These are phyloP conservation scores for Torymus tubicola DNA, from an alignment of 2,888 invertebrate genomes.

Conservation along the genomic window DNA sequence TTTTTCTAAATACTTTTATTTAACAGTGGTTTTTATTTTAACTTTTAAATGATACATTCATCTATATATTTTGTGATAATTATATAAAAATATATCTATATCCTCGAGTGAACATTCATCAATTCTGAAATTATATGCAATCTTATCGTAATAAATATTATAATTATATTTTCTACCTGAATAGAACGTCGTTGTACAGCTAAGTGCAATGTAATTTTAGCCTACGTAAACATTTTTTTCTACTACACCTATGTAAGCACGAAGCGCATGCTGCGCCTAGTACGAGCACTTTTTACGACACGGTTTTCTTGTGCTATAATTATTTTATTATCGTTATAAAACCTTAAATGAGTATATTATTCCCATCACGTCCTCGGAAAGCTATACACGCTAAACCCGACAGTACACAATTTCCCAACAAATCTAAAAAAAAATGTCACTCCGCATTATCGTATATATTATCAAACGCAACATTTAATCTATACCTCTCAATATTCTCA, in stretches of 20 bases:
- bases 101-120: no score
- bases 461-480: background rate
- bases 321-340: constrained; percentile 41
- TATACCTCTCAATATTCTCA: background rate
- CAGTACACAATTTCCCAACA: background rate
- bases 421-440: background rate
- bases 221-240: constrained; percentile 18
- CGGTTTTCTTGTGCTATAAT: constrained; percentile 40
- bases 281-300: constrained; percentile 10
- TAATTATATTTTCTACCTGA: no score
- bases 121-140: no score
- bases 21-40: no score
- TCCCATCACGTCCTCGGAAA: background rate
- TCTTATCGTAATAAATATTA: no score
- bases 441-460: no score
- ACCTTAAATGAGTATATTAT: constrained; percentile 20
- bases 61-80: no score
- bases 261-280: background rate
- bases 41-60: no score
- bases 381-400: background rate
- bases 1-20: no score
- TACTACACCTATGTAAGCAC: background rate
- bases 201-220: constrained; percentile 12
- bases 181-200: background rate
- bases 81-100: no score